A percentile compares a stretch with the other conserved stretches of the same genome.
phyloP scores from a whole-genome alignment of 2,797 vertebrate species.

The Coracias cyanogaster region DNA sequence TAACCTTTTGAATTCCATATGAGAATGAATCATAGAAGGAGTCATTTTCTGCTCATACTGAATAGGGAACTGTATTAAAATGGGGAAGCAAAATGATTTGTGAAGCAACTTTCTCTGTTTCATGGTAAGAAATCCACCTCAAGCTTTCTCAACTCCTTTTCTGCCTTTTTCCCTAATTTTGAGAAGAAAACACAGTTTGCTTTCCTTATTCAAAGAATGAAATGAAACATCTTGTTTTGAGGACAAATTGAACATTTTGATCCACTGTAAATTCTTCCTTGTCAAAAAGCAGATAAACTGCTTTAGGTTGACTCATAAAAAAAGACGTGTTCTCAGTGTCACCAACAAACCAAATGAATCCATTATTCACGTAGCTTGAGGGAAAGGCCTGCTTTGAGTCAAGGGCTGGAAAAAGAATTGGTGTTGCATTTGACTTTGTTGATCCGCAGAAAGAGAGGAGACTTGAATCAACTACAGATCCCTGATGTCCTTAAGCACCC shows the following conservation, averaged over 20 bases:
- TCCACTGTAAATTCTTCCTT: not conserved
- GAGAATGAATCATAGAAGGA: conserved; percentile 29
- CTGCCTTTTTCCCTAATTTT: not conserved
- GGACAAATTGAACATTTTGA: not conserved
- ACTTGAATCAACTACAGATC: fast-evolving
- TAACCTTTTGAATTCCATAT: not conserved
- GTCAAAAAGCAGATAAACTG: not conserved
- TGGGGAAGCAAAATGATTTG: not conserved
- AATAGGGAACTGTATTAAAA: not conserved
- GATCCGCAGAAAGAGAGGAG: not conserved
- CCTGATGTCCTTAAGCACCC: fast-evolving
- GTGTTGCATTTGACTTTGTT: not conserved
- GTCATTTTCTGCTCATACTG: not conserved
- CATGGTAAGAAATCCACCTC: not conserved
- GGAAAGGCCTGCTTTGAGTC: not conserved
- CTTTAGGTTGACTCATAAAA: not conserved
- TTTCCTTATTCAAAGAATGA: not conserved
- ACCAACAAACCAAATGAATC: fast-evolving
- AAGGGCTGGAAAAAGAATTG: not conserved
- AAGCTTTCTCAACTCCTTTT: not conserved
- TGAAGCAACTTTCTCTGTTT: not conserved
- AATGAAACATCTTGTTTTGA: not conserved
- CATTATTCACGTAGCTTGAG: not conserved
- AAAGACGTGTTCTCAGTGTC: not conserved
- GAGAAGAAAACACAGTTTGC: not conserved